Conservation (phyloP, 2,888 invertebrate species). For the Athalia cordata region DNA sequence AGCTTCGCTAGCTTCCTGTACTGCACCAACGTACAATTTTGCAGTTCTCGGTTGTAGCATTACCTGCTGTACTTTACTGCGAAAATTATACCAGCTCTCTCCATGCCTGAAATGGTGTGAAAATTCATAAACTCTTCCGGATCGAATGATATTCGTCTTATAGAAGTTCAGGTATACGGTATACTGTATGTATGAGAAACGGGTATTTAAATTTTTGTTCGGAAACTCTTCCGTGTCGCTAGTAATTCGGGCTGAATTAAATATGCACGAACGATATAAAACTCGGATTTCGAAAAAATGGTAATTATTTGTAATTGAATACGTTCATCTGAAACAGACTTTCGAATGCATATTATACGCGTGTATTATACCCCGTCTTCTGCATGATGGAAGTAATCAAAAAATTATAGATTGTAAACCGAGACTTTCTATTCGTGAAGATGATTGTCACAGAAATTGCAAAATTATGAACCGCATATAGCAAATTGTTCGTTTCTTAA, state of each 20-base stretch:
- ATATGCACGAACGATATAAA: too few relatives aligned
- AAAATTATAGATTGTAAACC: conserved; percentile 9
- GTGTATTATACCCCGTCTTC: conserved; percentile 15
- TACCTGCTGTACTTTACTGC: conserved; percentile 86
- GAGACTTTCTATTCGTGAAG: conserved; percentile 31
- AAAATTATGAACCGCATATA: not conserved
- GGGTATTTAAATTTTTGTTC: too few relatives aligned
- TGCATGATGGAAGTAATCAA: conserved; percentile 4
- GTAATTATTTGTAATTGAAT: too few relatives aligned
- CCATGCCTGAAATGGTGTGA: conserved; percentile 82
- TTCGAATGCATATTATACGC: not conserved
- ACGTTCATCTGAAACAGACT: too few relatives aligned
- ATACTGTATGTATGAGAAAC: too few relatives aligned
- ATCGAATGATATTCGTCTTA: too few relatives aligned
- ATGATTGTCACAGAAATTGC: conserved; percentile 5
- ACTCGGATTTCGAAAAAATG: too few relatives aligned
- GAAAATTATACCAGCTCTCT: conserved; percentile 86
- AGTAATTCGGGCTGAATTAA: too few relatives aligned
- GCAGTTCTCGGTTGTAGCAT: conserved; percentile 85
- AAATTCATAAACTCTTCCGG: not conserved
- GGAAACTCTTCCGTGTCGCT: too few relatives aligned
- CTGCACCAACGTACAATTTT: conserved; percentile 81
- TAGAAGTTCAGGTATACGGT: too few relatives aligned
- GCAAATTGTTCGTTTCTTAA: conserved; percentile 13
- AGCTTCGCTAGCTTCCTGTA: conserved; percentile 82